phyloP scores from a whole-genome alignment of 2,797 vertebrate genomes.

The Gymnothorax javanicus region DNA sequence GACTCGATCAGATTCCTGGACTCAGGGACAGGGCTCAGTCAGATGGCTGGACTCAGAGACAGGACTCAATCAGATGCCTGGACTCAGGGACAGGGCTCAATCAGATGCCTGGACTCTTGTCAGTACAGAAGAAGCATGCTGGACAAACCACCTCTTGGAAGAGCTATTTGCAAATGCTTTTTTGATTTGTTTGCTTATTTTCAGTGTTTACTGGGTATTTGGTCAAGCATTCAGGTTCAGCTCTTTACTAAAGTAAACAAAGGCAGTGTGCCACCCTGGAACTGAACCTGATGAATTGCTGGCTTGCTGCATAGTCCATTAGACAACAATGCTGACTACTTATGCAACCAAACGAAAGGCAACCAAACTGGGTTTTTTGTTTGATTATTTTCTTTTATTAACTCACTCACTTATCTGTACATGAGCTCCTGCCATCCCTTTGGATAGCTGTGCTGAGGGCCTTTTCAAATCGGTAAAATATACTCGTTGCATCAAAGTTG shows the following conservation, averaged over 20 bases:
- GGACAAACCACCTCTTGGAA: not conserved
- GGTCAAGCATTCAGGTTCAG: not conserved
- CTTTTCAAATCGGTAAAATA: conserved; percentile 21
- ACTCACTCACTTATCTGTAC: too few species aligned
- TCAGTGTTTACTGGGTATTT: not conserved
- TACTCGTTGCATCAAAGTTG: conserved; percentile 30
- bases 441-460: not conserved
- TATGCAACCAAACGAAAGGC: not conserved
- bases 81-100: too few species aligned
- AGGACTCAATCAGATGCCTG: not conserved
- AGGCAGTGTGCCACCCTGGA: not conserved
- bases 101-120: not conserved
- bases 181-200: not conserved
- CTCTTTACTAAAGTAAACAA: not conserved
- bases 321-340: not conserved
- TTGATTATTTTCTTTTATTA: too few species aligned
- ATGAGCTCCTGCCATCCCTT: not conserved
- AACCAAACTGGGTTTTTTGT: not conserved
- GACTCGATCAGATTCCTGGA: too few species aligned
- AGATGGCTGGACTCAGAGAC: not conserved
- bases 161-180: not conserved
- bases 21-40: not conserved
- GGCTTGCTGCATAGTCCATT: not conserved
- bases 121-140: not conserved
- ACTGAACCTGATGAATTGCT: not conserved